A percentile compares a stretch with the other conserved stretches of the same genome.
phyloP scores from a whole-genome alignment of 2,113 vertebrate genomes.

The Laticauda colubrina region DNA sequence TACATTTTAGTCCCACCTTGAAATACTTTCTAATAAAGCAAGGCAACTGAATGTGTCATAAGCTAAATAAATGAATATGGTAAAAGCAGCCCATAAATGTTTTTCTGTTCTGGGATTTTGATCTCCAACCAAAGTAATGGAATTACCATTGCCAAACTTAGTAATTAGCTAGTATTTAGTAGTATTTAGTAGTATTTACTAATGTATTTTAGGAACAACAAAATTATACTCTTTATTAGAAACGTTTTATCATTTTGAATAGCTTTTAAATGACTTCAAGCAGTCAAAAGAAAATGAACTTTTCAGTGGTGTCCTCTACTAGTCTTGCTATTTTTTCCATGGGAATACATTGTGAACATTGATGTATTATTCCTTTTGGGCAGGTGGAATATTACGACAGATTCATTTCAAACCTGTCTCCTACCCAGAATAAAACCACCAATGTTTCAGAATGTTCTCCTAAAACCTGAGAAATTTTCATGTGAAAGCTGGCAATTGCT shows the following conservation, averaged over 20 bases:
- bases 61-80: neutral
- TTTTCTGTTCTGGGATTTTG: neutral
- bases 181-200: neutral
- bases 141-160: neutral
- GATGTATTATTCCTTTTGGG: neutral
- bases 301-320: neutral
- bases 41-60: neutral
- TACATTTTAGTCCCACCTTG: neutral
- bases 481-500: neutral
- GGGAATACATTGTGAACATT: neutral
- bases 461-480: neutral
- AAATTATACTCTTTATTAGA: neutral
- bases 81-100: neutral
- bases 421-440: too few relatives aligned
- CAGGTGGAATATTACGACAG: neutral
- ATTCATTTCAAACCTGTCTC: neutral
- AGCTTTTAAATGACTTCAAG: neutral
- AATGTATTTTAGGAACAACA: neutral
- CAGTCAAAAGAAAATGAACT: neutral
- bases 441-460: neutral
- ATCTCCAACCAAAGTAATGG: neutral
- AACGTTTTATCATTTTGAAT: neutral
- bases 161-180: too few relatives aligned
- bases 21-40: neutral
- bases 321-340: neutral